A percentile compares a stretch with the other conserved stretches of the same genome.
Evolutionary conservation across 2,888 invertebrate species (phyloP).

Genomic region (Nymphalis polychloros): DNA sequence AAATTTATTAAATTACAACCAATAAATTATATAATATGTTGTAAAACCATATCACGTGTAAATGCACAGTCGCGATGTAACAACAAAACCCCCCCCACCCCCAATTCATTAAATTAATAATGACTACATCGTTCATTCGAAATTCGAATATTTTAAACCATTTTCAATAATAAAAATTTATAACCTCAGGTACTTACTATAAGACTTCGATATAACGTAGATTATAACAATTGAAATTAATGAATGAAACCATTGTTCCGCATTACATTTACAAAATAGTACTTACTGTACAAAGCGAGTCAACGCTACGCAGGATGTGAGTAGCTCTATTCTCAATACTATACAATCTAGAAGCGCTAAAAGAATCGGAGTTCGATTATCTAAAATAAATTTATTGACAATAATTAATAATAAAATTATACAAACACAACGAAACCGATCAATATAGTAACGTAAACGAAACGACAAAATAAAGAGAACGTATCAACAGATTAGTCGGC

Average conservation of each 20-base stretch:
- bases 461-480: background rate
- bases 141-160: conserved; percentile 2
- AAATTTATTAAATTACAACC: conserved; percentile 30
- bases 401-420: background rate
- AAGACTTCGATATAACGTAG: conserved; percentile 9
- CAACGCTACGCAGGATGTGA: background rate
- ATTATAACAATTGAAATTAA: background rate
- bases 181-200: conserved; percentile 36
- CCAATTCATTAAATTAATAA: conserved; percentile 1
- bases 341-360: conserved; percentile 1
- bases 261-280: background rate
- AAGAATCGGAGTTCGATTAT: background rate
- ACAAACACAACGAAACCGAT: conserved; percentile 5
- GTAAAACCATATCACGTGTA: conserved; percentile 28
- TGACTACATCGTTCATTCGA: conserved; percentile 8
- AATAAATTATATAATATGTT: conserved; percentile 20
- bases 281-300: background rate
- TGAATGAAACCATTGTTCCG: background rate
- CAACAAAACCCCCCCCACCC: background rate
- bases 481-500: background rate
- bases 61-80: conserved; percentile 21
- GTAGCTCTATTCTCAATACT: background rate
- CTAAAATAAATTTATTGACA: background rate
- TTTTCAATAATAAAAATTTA: conserved; percentile 20
- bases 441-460: background rate